Evolutionary conservation across 2,888 invertebrate species (phyloP), one percentile per base, ranked within the genome.

Genomic region (Rhodophaea formosa): DNA sequence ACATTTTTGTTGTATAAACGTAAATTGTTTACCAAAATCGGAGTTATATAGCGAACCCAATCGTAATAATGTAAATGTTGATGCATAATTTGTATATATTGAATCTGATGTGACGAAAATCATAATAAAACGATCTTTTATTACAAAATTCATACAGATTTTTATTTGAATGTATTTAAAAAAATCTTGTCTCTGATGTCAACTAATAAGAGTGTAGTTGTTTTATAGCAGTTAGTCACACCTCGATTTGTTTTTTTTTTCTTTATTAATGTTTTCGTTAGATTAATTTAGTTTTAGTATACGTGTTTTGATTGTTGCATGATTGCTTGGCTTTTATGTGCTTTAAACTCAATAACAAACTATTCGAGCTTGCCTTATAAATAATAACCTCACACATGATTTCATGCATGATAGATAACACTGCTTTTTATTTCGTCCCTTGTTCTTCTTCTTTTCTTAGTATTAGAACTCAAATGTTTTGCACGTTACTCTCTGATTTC

Each of bases 71-170:
- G 88, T 90, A 89, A 88, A 90, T 89, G 87, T 86, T 87, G 77
- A 82, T 77, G 77, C 79, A 82, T 87, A 84, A 89, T 90, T 85
- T 91, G 90, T 91, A 91, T 91, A 91, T 91, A 91, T 88, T 84
- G 90, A 88, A 86, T 76, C 75, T 79, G 80, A 86, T 90, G 88
- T 89, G 88, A 88, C 79, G 82, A 75, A 81, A 77, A 75, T 80
- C 77, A 79, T 79, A 88, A 88, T 85, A 87, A 88, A 86, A 84
- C 76, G 80, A 83, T 71, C 78, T 86, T 91, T 90, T 90, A 89
- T 83, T 88, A 89, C 85, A 88, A 89, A 89, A 84, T 75, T 63
- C 62, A 77, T 63, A 65, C 70, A 82, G 79, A 74, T 81, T 89
- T 89, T 88, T 75, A 88, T 89, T 89, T 86, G 68, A 46, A 57